Evolutionary conservation across 2,797 vertebrate genomes (phyloP).

Genomic region (Mus caroli): DNA sequence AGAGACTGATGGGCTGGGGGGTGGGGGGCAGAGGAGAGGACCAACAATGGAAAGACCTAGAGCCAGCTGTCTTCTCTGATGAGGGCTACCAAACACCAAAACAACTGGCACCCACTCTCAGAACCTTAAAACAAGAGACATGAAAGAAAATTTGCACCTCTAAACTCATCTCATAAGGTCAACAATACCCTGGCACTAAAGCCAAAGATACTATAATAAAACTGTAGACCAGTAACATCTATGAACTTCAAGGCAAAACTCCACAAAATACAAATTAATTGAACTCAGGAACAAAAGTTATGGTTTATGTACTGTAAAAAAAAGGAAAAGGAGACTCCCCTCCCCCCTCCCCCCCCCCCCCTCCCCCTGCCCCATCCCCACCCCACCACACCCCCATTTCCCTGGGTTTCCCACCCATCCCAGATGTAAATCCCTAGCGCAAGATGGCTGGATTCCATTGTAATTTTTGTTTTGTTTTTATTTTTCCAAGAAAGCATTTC

Average conservation of each 20-base stretch:
- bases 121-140: not conserved
- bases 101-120: conserved; percentile 9
- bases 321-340: not conserved
- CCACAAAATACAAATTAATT: not conserved
- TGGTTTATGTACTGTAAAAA: not conserved
- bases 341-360: too few relatives aligned
- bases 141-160: not conserved
- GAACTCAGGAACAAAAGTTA: not conserved
- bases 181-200: not conserved
- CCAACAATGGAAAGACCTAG: not conserved
- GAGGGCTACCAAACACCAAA: not conserved
- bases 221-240: not conserved
- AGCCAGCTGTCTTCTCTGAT: not conserved
- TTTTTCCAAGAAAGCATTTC: not conserved
- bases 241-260: not conserved
- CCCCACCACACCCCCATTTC: not conserved
- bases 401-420: not conserved
- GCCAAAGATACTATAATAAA: not conserved
- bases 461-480: not conserved
- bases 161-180: not conserved
- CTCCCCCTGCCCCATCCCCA: too few relatives aligned
- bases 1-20: not conserved
- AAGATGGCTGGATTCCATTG: not conserved
- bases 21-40: fast-evolving
- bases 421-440: not conserved